phyloP scores from a whole-genome alignment of 2,888 invertebrate genomes.

The Chrysolina americana region DNA sequence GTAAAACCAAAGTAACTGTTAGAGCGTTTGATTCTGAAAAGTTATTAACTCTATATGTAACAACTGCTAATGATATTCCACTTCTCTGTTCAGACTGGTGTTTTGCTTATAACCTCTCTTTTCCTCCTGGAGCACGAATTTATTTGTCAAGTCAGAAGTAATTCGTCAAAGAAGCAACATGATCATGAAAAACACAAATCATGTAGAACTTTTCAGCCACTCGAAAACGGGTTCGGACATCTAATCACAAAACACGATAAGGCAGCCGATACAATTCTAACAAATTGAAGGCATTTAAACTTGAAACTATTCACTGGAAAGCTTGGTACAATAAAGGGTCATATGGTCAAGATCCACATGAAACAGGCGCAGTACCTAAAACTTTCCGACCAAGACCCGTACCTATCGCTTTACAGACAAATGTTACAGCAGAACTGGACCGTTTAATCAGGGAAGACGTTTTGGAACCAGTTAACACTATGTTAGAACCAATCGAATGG shows the following conservation, averaged over 20 bases:
- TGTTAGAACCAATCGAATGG: slow-evolving; percentile 23
- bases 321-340: slow-evolving; percentile 24
- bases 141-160: neutral
- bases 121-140: neutral
- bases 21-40: neutral
- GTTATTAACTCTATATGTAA: neutral
- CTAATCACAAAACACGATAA: neutral
- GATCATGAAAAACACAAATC: neutral
- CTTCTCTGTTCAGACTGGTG: neutral
- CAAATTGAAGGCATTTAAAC: no score
- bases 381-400: slow-evolving; percentile 26
- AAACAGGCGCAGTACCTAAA: slow-evolving; percentile 19
- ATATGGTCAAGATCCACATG: slow-evolving; percentile 29
- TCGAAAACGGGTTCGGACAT: no score
- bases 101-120: neutral
- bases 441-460: neutral
- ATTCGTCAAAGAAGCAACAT: neutral
- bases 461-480: slow-evolving; percentile 18
- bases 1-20: neutral
- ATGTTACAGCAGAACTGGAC: neutral
- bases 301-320: slow-evolving; percentile 24
- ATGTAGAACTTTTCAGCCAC: neutral
- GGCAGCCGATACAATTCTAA: neutral
- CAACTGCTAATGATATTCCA: neutral
- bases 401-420: slow-evolving; percentile 36